Evolutionary conservation across 2,797 vertebrate genomes (phyloP), one percentile per base, ranked within the genome.

Genomic region (Syncerus caffer): DNA sequence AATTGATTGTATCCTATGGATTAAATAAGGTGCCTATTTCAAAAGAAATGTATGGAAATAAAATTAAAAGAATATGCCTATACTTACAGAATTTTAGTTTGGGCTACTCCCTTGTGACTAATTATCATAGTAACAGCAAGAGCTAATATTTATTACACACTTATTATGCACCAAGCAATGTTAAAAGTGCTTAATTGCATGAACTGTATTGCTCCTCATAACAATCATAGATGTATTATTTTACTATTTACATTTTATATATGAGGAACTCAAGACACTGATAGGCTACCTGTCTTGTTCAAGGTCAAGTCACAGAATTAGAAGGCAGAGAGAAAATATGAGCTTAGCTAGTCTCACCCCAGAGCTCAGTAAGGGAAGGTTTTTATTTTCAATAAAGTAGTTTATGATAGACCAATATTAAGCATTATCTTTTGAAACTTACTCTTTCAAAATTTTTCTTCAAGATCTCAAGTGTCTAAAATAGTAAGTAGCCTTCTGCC

Each of bases 321-420:
- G 84, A 92, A 93, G 50, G 29, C 45, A 85, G 27, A 93, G 7
- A 90, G 23, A 91, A 1, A 5, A 86, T 23, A 38, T n/a, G 31
- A 93, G 82, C 45, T 88, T 60, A 89, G 85, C 17, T 64, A 83
- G 45, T 87, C 27, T 34, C 38, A 87, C 71, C 76, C 76, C 53
- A 64, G 38, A 79, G 38, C 34, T n/a, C 2, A 0, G 47, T n/a
- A 84, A 16, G 62, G 34, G 51, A 57, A 92, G 31, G 21, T 58
- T 94, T 97, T 96, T 90, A 53, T 95, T 95, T 96, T 88, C 88
- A 93, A 90, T 88, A 90, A 97, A 96, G 42, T 84, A 31, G 42
- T 74, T 95, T 90, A 64, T 45, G 62, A 95, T 79, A 64, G 50
- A 51, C 58, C 64, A 82, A 82, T 85, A 95, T 80, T 86, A 97